A percentile compares a stretch with the other conserved stretches of the same genome.
Evolutionary conservation across 2,797 vertebrate genomes (phyloP).

Genomic region (Lutjanus argentimaculatus): DNA sequence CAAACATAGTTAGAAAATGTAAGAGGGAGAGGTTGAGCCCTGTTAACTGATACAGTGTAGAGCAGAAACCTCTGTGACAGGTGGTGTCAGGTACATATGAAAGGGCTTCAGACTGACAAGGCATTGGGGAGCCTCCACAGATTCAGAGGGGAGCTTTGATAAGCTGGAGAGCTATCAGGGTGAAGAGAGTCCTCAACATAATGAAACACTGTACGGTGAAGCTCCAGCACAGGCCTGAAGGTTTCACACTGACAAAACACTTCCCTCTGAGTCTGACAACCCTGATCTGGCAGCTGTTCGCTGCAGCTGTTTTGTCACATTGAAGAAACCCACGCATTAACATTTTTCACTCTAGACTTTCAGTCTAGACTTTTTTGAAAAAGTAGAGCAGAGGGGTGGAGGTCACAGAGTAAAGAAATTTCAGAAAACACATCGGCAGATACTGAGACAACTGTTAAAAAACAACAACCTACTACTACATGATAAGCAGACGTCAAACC

Average conservation of each 20-base stretch:
- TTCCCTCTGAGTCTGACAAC: conserved; percentile 56
- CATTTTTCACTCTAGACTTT: conserved; percentile 49
- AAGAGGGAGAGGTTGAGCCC: conserved; percentile 56
- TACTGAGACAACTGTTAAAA: too few relatives aligned
- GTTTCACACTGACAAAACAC: conserved; percentile 65
- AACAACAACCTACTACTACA: background rate
- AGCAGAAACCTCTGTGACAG: conserved; percentile 69
- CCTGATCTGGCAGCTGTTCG: conserved; percentile 64
- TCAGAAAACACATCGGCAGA: background rate
- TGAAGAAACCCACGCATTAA: conserved; percentile 35
- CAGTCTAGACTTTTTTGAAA: conserved; percentile 14
- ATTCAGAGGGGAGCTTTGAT: conserved; percentile 63
- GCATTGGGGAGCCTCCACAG: conserved; percentile 54
- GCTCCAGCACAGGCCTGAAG: conserved; percentile 42
- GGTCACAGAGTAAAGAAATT: background rate
- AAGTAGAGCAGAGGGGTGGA: background rate
- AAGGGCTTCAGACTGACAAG: conserved; percentile 71
- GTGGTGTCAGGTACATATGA: conserved; percentile 69
- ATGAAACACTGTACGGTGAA: conserved; percentile 56
- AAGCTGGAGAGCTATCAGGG: conserved; percentile 63
- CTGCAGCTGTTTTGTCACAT: conserved; percentile 64
- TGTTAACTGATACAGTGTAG: conserved; percentile 50
- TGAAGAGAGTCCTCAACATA: conserved; percentile 59
- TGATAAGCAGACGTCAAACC: background rate
- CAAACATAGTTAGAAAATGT: conserved; percentile 69